These are phyloP conservation scores for Trinorchestia longiramus DNA, from an alignment of 1,140 invertebrate species.

Conservation along the genomic window DNA sequence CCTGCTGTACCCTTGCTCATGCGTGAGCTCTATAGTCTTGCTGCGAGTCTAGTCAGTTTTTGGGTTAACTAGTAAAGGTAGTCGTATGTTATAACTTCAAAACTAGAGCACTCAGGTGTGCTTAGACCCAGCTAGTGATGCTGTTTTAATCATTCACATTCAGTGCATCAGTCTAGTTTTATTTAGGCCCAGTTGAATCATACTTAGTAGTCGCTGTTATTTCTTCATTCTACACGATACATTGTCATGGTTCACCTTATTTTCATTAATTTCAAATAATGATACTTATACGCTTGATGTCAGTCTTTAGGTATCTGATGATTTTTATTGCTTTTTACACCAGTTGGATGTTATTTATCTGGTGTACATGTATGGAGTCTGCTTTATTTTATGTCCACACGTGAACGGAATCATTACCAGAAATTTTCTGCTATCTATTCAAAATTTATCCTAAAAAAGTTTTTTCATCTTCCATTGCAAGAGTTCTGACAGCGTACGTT, in stretches of 20 bases:
- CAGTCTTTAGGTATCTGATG: not conserved
- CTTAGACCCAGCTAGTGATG: conserved; percentile 6
- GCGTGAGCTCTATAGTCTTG: conserved; percentile 15
- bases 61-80: conserved; percentile 39
- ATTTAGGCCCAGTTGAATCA: not conserved
- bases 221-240: not conserved
- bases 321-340: not conserved
- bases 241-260: not conserved
- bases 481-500: not conserved
- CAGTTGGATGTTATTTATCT: not conserved
- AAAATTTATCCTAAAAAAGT: not conserved
- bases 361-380: not conserved
- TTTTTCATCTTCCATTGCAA: not conserved
- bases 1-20: not conserved
- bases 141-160: not conserved
- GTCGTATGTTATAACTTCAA: conserved; percentile 1
- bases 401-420: not conserved
- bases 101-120: conserved; percentile 1
- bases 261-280: not conserved
- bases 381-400: not conserved
- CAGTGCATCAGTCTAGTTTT: not conserved
- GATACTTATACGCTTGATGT: not conserved
- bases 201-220: not conserved
- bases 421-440: not conserved
- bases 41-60: conserved; percentile 44